Evolutionary conservation across 2,113 vertebrate genomes (phyloP).

Genomic region (Capra hircus): DNA sequence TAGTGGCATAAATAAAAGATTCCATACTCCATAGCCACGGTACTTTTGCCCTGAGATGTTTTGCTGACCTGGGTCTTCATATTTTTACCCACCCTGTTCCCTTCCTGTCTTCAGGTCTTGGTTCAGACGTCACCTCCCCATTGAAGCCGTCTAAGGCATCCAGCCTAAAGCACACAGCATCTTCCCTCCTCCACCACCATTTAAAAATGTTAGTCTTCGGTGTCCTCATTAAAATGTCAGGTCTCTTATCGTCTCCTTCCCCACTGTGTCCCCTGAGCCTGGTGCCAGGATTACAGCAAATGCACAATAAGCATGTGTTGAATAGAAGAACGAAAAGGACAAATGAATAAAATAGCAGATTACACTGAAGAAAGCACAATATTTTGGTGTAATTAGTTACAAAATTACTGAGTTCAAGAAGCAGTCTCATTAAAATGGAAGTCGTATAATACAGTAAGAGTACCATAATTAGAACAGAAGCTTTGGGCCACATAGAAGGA

Average conservation of each 20-base stretch:
- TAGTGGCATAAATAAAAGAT: neutral
- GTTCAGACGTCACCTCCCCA: neutral
- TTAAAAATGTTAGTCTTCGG: neutral
- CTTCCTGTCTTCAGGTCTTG: neutral
- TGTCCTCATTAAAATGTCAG: neutral
- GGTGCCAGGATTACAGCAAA: neutral
- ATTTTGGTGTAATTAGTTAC: neutral
- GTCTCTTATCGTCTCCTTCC: too few species aligned
- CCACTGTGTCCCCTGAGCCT: neutral
- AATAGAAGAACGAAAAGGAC: neutral
- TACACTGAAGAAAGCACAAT: neutral
- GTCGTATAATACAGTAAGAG: neutral
- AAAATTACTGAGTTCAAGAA: neutral
- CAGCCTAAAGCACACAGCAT: too few species aligned
- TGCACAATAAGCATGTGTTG: too few species aligned
- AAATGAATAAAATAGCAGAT: neutral
- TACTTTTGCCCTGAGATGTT: neutral
- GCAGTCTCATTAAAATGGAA: neutral
- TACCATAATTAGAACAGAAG: neutral
- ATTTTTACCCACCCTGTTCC: fast-evolving
- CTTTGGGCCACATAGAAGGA: neutral
- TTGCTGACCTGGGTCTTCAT: neutral
- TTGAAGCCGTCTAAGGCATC: fast-evolving
- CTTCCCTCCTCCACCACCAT: neutral
- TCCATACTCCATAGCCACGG: fast-evolving